Conservation (phyloP, 2,113 vertebrate genomes). For the Malurus elegans region DNA sequence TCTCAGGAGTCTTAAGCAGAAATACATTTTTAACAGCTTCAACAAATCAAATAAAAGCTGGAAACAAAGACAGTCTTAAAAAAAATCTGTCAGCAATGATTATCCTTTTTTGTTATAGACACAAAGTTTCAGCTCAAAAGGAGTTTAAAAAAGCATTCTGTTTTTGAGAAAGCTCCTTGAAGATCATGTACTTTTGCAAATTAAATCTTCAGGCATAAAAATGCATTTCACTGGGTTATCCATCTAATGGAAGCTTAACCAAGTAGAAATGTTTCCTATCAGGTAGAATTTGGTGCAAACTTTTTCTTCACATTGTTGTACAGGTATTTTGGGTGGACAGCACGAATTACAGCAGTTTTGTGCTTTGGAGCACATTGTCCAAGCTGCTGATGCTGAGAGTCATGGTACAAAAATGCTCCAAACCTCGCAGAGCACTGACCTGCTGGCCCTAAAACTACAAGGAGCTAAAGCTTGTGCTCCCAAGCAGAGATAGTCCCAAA, state of each 20-base stretch:
- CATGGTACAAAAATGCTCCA: not conserved
- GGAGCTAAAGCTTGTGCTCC: not conserved
- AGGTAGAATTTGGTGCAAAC: not conserved
- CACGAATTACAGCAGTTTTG: accelerated
- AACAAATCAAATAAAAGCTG: slow-evolving; percentile 8
- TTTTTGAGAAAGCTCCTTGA: not conserved
- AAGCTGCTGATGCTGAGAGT: not conserved
- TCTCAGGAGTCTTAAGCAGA: not conserved
- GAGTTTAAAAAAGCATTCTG: not conserved
- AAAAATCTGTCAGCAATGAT: not conserved
- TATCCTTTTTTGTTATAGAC: not conserved
- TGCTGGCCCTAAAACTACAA: not conserved
- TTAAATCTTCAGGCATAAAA: not conserved
- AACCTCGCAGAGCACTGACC: not conserved
- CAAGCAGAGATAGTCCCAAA: not conserved
- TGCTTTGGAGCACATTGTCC: not conserved
- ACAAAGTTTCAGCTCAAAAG: not conserved
- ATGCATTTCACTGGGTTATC: not conserved
- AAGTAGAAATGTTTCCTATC: not conserved
- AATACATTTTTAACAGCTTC: not conserved
- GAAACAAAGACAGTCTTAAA: not conserved
- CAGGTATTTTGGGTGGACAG: not conserved
- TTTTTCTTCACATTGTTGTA: not conserved
- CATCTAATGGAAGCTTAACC: not conserved
- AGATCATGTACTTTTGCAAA: not conserved